These are phyloP conservation scores for Gavia stellata DNA, from an alignment of 2,113 vertebrate genomes.

Conservation along the genomic window DNA sequence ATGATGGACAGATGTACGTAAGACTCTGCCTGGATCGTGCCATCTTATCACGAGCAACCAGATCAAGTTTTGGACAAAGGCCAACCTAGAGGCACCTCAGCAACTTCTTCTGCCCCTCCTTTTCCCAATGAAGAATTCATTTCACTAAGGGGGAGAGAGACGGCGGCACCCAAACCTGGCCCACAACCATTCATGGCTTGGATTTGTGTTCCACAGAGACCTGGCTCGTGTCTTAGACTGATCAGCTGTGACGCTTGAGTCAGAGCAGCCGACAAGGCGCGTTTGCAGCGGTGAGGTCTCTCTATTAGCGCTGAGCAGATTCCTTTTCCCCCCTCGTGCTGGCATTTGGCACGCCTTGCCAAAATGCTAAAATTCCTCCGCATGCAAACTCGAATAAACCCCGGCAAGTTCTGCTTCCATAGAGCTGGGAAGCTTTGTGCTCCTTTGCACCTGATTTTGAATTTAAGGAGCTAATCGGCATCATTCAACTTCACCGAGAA, in stretches of 20 bases:
- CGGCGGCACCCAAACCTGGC: neutral
- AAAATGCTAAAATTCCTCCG: neutral
- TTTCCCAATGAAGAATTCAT: neutral
- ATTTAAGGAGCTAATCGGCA: neutral
- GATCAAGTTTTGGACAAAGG: neutral
- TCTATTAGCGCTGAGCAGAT: neutral
- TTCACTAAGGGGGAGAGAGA: neutral
- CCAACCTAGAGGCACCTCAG: neutral
- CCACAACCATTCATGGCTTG: neutral
- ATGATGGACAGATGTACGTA: neutral
- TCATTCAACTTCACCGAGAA: neutral
- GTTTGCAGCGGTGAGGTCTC: neutral
- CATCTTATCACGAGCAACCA: neutral
- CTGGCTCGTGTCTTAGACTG: neutral
- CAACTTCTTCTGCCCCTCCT: neutral
- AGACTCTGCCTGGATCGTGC: neutral
- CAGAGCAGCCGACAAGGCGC: neutral
- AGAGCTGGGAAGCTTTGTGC: neutral
- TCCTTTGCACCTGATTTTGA: neutral
- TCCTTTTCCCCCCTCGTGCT: neutral
- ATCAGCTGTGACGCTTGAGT: neutral
- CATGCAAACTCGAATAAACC: neutral
- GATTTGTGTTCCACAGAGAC: neutral
- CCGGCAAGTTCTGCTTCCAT: neutral
- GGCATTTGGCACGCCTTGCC: accelerated